Base-by-base conservation (phyloP, 2,888 invertebrate genomes). In the Escarpia spicata region DNA sequence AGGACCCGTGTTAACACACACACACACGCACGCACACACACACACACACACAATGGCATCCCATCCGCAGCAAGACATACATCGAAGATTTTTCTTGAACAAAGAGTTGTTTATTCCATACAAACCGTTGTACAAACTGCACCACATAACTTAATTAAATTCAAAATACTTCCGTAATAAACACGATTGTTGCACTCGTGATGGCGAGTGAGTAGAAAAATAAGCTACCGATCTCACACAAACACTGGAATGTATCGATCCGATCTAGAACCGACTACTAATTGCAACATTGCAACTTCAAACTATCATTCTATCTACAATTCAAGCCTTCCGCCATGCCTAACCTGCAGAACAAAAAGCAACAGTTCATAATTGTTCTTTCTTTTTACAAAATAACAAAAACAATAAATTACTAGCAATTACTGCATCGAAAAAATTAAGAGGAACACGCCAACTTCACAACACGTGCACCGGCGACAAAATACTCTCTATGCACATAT, bases 291-390 rank as follows among this genome's bases (percentile, higher is more conserved):
- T 52, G 52, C 52, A 75, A 19, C 15, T 75, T 75, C 75, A 75
- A 75, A 75, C 75, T 75, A 75, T 75, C n/a, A 75, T 75, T 75
- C 75, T 75, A 75, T 75, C 75, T 75, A 75, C 75, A 75, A 75
- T 75, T 75, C 75, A 75, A 75, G 75, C 75, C 26, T 75, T 52
- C 75, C 26, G 19, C 75, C 6, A 75, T n/a, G 75, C 75, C 75
- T 75, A 75, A 75, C n/a, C 75, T 75, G 75, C 75, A 75, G 75
- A 19, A 75, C 75, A 75, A 19, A 75, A 26, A 75, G 75, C 26
- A 75, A 26, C 75, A 75, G 26, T 75, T 75, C 75, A 75, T 75
- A 19, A 75, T 52, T 52, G 52, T 52, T 52, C 15, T 52, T 52
- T 9, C 15, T 19, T 75, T 75, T 75, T 75, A 75, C 75, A 75